Conservation (phyloP, 2,888 invertebrate species). For the Andrena dorsata region DNA sequence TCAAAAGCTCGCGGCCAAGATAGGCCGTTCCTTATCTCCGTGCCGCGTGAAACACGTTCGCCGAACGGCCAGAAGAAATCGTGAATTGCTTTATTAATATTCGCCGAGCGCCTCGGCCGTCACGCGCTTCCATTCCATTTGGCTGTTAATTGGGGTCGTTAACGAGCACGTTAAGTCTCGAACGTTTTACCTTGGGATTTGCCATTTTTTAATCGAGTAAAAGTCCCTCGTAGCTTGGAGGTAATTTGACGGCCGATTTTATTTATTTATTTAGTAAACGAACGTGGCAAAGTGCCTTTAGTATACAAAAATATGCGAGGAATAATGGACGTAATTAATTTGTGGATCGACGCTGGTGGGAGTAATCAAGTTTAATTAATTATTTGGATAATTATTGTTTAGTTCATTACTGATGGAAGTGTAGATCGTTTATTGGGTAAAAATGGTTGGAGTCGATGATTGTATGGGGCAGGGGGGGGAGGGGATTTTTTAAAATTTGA, state of each 20-base stretch:
- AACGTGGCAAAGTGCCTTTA: no score
- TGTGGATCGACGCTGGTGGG: not conserved
- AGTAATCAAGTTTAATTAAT: not conserved
- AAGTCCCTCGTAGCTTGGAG: not conserved
- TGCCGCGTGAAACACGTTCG: slow-evolving; percentile 32
- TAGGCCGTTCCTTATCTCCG: slow-evolving; percentile 31
- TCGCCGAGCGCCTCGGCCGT: not conserved
- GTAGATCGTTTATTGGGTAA: not conserved
- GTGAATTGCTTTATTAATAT: slow-evolving; percentile 28
- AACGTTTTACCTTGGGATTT: not conserved
- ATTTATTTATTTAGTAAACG: no score
- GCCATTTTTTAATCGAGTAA: not conserved
- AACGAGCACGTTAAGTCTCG: not conserved
- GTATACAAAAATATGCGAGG: no score
- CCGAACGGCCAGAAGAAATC: slow-evolving; percentile 36
- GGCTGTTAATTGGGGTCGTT: not conserved
- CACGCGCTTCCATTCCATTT: not conserved
- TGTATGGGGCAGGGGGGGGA: no score
- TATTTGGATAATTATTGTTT: not conserved
- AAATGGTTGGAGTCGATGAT: not conserved
- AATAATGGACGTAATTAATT: not conserved
- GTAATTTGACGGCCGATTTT: not conserved
- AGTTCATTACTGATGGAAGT: no score
- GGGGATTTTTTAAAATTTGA: no score
- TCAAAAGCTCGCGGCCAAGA: slow-evolving; percentile 23